These are phyloP conservation scores for Rhipidura dahli DNA, from an alignment of 2,113 vertebrate genomes.

Conservation along the genomic window DNA sequence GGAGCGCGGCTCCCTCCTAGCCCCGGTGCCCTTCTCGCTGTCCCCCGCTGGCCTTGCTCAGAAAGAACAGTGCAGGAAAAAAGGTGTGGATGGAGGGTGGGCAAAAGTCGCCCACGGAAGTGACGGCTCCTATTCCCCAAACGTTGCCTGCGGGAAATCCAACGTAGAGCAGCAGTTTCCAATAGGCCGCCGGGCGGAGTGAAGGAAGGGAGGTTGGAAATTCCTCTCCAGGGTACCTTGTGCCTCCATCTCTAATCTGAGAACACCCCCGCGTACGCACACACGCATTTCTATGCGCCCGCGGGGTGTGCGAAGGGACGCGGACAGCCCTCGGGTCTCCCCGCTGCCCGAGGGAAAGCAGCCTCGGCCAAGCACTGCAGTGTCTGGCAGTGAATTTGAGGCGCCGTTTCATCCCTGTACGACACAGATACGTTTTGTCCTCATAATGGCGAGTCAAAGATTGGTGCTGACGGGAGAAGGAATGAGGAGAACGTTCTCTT, in stretches of 20 bases:
- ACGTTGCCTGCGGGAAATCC: background rate
- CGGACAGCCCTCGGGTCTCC: accelerated
- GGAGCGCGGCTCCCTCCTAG: background rate
- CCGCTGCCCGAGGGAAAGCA: accelerated
- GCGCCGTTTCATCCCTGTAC: background rate
- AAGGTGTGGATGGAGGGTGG: background rate
- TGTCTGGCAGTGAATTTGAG: background rate
- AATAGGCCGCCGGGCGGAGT: too few relatives aligned
- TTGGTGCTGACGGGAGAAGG: background rate
- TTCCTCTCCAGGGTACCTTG: too few relatives aligned
- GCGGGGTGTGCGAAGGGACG: accelerated
- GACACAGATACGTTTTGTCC: background rate
- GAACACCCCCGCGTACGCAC: accelerated
- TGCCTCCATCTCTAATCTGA: background rate
- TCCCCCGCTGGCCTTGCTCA: accelerated
- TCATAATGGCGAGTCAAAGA: background rate
- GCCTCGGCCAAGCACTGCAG: accelerated
- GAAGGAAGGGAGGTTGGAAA: background rate
- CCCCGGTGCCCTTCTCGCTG: accelerated
- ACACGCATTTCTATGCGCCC: accelerated
- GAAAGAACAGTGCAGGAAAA: background rate
- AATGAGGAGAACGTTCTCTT: background rate
- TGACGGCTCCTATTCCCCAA: background rate
- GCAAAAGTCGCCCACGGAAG: background rate
- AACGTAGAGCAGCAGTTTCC: background rate